Base-by-base conservation (phyloP, 2,888 invertebrate species). In the Gryllus longicercus region DNA sequence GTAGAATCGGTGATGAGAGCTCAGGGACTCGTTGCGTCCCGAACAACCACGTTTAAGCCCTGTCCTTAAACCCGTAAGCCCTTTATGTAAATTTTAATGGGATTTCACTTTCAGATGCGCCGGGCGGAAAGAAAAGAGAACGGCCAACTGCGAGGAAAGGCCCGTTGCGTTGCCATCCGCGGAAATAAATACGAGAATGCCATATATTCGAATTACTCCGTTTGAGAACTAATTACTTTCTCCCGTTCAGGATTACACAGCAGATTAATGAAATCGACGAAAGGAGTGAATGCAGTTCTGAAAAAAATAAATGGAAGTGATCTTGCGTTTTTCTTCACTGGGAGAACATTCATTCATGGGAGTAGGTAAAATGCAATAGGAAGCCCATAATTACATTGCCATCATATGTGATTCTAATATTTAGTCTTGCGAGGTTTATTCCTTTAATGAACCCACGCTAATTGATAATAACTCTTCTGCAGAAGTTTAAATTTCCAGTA, bases 1-100 rank as follows among this genome's bases (percentile, higher is more conserved):
- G 38, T 38, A 38, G 38, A 38, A 38, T 38, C 38, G 38, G 38
- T 8, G 38, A 38, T 38, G 38, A 38, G 38, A 38, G 38, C 38
- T 38, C 38, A 38, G 38, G 38, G 38, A 38, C 38, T 38, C 38
- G 63, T 63, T 63, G 63, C 63, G 63, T n/a, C n/a, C 63, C 14
- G 63, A n/a, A 63, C 63, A 63, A 63, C 63, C 63, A 38, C 38
- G 38, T 63, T 63, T 63, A 63, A 63, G 63, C 63, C 14, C 16
- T 18, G 63, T 63, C 63, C 63, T 63, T 63, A 63, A 63, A 63
- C 14, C 16, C 63, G n/a, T 63, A 63, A 63, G 63, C 63, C 63
- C n/a, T 63, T 63, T 63, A 63, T 63, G 63, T 63, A 63, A 63
- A 63, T 63, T 63, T 63, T 63, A 63, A 63, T 63, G 63, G 63